Evolutionary conservation across 92 coral and sea anemone genomes (phyloP), one percentile per base, ranked within the genome.

Genomic region (Pocillopora grandis): DNA sequence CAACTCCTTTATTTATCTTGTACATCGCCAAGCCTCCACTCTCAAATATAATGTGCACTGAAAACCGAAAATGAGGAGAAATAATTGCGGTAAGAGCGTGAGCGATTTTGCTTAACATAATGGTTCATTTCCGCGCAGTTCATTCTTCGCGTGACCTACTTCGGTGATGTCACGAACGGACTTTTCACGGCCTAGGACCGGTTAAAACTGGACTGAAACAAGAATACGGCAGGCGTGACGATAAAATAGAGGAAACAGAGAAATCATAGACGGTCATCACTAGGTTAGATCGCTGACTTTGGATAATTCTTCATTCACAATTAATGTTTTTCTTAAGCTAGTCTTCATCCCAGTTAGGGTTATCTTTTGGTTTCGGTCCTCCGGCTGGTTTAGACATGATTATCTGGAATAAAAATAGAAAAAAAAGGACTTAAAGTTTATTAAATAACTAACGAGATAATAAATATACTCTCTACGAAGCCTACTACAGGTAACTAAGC

Each of bases 371-470:
- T 76, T 96, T 96, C 8, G 99, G 99, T 63, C 99, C 99, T 59
- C 98, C 99, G 1, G 99, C 99, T 2, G 90, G 98, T 76, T 96
- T 96, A 42, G 99, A 98, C 99, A 96, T 96, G 48, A 96, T 96
- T 42, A 96, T 96, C 99, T 96, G 81, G 52, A 3, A 3, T 42
- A 42, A 42, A 70, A 70, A 37, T 12, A 20, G 17, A 70, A 70
- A 31, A 70, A 10, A 70, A 21, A 42, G 11, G 55, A 10, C 57
- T 17, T 12, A 35, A 33, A 70, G 55, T 6, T 14, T 55, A n/a
- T 12, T 33, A 15, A 5, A 2, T 42, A 42, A 42, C 52, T 3
- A 42, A 42, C 52, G 52, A 3, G 8, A 0, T 42, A 42, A 42
- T 42, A 42, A 7, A 27, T 27, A 27, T 27, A 27, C 31, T 27